Evolutionary conservation across 2,113 vertebrate species (phyloP).

Genomic region (Oncorhynchus keta): DNA sequence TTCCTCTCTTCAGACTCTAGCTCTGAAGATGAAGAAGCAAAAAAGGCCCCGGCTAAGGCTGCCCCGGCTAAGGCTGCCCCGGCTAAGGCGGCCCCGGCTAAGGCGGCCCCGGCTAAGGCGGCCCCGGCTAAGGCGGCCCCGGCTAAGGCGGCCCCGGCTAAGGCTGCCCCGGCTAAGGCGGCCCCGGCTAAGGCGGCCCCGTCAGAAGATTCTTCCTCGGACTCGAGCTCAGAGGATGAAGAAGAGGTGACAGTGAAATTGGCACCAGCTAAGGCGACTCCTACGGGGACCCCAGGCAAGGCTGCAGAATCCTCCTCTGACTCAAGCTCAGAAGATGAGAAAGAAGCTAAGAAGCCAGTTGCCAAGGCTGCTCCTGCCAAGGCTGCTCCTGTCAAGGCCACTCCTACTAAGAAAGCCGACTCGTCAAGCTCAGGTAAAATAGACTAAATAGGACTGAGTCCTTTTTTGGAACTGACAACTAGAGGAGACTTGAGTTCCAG

Average conservation of each 20-base stretch:
- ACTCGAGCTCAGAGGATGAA: not conserved
- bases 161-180: conserved; percentile 45
- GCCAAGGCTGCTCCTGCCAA: too few relatives aligned
- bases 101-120: too few relatives aligned
- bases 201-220: conserved; percentile 27
- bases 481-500: too few relatives aligned
- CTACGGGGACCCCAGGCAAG: conserved; percentile 32
- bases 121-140: too few relatives aligned
- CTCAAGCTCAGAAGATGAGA: too few relatives aligned
- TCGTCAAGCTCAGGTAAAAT: conserved; percentile 85
- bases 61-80: conserved; percentile 45
- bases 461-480: too few relatives aligned
- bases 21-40: conserved; percentile 81
- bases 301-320: conserved; percentile 16
- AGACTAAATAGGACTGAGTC: too few relatives aligned
- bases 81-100: conserved; percentile 6
- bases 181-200: conserved; percentile 35
- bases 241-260: conserved; percentile 24
- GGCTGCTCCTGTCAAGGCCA: too few relatives aligned
- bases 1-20: conserved; percentile 81
- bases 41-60: conserved; percentile 57
- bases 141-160: conserved; percentile 34
- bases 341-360: conserved; percentile 1
- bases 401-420: conserved; percentile 48
- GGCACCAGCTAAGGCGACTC: conserved; percentile 38